Conservation (phyloP, 2,797 vertebrate species). For the Dryobates pubescens region DNA sequence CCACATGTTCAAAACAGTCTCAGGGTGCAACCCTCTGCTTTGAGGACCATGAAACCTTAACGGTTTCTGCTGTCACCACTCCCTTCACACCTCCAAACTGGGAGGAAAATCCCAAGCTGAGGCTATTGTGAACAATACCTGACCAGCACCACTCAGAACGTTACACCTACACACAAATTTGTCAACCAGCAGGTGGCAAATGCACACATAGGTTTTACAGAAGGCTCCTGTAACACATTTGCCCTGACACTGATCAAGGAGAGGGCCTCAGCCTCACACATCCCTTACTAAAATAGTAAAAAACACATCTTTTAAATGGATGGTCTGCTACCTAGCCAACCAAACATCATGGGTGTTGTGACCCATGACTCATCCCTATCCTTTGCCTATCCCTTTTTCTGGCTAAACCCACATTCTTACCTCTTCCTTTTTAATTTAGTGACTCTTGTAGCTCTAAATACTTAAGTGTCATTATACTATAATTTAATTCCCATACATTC, state of each 20-base stretch:
- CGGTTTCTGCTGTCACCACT: background rate
- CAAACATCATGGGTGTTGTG: background rate
- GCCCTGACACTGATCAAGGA: background rate
- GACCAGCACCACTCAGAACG: background rate
- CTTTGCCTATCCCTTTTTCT: background rate
- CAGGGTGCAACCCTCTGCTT: background rate
- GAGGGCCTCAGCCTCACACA: background rate
- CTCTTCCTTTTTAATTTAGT: background rate
- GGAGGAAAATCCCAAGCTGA: background rate
- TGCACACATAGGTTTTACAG: background rate
- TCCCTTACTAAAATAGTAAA: background rate
- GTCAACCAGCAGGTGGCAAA: background rate
- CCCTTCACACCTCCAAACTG: background rate
- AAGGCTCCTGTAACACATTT: background rate
- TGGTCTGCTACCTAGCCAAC: background rate
- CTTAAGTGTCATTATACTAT: background rate
- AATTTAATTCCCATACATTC: conserved; percentile 43
- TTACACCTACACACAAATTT: accelerated
- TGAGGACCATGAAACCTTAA: background rate
- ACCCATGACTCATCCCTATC: background rate
- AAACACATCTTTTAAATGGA: background rate
- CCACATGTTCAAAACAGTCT: background rate
- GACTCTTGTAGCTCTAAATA: background rate
- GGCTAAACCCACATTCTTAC: background rate
- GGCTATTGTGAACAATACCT: background rate